Evolutionary conservation across 1,140 invertebrate species (phyloP), one percentile per base, ranked within the genome.

Genomic region (Brachystomella parvula): DNA sequence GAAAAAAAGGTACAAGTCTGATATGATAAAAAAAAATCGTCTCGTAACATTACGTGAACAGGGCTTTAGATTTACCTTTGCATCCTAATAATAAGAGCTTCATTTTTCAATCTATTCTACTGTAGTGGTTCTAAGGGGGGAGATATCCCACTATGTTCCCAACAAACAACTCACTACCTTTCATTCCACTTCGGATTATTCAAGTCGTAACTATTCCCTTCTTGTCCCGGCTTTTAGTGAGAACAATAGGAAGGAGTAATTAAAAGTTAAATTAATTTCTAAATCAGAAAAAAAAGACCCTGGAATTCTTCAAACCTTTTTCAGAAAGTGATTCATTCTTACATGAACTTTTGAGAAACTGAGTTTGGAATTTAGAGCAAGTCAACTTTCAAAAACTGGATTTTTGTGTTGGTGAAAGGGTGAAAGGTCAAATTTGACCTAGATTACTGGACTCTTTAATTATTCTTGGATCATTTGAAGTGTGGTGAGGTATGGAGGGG

Each of bases 401-500:
- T n/a, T n/a, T n/a, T n/a, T n/a, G n/a, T n/a, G n/a, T n/a, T n/a
- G 19, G 6, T 39, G 35, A 9, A 39, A 19, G 6, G 6, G 35
- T 39, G 35, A 39, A 39, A 39, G 35, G 35, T 39, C 35, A 39
- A 39, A 39, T 39, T n/a, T 39, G 35, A 39, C 35, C 35, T 39
- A 39, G 19, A 39, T 9, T 9, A 39, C n/a, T n/a, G n/a, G 19
- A 39, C 35, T n/a, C 35, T 39, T 39, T 39, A n/a, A n/a, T 19
- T 19, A 39, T 39, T 39, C 35, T 39, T 39, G 35, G 35, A 39
- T 19, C 19, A 39, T 39, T 39, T 9, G 35, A 39, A 39, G 6
- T 39, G 35, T 39, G 35, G 35, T 39, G 6, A 39, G 39, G 47
- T 12, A 67, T 67, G 66, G 66, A 64, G 32, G 53, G 57, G 2